Percentiles rank a stretch among this genome's conserved stretches.
Evolutionary conservation across 2,797 vertebrate species (phyloP).

Genomic region (Petrocephalus sullivani): DNA sequence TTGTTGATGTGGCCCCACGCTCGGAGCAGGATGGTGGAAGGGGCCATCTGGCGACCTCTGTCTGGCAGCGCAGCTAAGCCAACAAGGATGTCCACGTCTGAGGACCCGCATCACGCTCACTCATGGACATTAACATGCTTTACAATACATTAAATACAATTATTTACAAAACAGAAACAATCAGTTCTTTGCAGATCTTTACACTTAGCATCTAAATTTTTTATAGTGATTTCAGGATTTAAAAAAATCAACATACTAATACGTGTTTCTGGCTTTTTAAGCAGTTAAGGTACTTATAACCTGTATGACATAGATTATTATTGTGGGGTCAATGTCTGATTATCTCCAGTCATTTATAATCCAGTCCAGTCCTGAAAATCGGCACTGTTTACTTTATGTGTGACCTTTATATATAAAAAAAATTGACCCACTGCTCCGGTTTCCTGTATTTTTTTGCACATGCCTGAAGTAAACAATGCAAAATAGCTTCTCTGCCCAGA

Average conservation of each 20-base stretch:
- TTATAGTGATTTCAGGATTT: no score
- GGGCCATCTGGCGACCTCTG: not conserved
- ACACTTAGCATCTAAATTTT: no score
- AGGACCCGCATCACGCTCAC: not conserved
- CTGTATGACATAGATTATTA: not conserved
- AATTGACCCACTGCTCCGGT: constrained; percentile 3
- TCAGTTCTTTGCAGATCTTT: not conserved
- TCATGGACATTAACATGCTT: not conserved
- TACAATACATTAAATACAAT: not conserved
- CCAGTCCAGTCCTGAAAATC: not conserved
- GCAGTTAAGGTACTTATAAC: not conserved
- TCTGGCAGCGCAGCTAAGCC: not conserved
- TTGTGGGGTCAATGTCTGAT: not conserved
- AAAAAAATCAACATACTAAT: not conserved
- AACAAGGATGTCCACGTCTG: not conserved
- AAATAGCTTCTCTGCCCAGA: constrained; percentile 5
- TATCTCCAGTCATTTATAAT: not conserved
- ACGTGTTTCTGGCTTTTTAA: not conserved
- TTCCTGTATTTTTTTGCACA: constrained; percentile 1
- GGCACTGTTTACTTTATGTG: not conserved
- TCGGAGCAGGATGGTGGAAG: not conserved
- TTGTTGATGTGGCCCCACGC: not conserved
- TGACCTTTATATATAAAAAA: not conserved
- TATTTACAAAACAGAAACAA: not conserved
- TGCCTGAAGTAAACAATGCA: not conserved